Conservation (phyloP, 2,888 invertebrate genomes). For the Chydorus sphaericus region DNA sequence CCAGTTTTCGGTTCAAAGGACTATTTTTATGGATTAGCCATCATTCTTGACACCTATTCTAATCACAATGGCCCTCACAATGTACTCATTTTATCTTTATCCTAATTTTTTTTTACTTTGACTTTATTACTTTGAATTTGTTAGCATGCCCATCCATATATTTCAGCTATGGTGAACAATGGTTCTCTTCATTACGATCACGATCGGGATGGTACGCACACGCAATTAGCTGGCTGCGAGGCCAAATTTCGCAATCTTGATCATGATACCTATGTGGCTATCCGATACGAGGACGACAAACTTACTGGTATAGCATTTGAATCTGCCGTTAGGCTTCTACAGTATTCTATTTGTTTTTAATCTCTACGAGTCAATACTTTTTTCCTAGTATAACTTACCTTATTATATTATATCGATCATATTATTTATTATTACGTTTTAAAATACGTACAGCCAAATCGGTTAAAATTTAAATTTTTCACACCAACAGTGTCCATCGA, state of each 20-base stretch:
- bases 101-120: slow-evolving; percentile 17
- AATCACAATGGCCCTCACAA: slow-evolving; percentile 98
- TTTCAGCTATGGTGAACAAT: slow-evolving; percentile 97
- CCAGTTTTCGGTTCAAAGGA: slow-evolving; percentile 92
- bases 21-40: slow-evolving; percentile 71
- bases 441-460: too few relatives aligned
- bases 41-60: slow-evolving; percentile 94
- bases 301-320: slow-evolving; percentile 71
- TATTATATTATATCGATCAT: too few relatives aligned
- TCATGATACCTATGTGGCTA: slow-evolving; percentile 75
- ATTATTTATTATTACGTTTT: too few relatives aligned
- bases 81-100: slow-evolving; percentile 47
- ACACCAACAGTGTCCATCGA: slow-evolving; percentile 84
- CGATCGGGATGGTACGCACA: slow-evolving; percentile 95
- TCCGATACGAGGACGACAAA: slow-evolving; percentile 80
- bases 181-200: slow-evolving; percentile 92
- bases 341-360: slow-evolving; percentile 15
- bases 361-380: slow-evolving; percentile 8
- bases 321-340: too few relatives aligned
- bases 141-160: slow-evolving; percentile 94
- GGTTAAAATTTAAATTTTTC: too few relatives aligned
- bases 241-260: slow-evolving; percentile 83
- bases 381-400: background rate
- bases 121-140: slow-evolving; percentile 15
- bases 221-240: slow-evolving; percentile 92